Conservation (phyloP, 2,113 vertebrate species). For the Sminthopsis crassicaudata region DNA sequence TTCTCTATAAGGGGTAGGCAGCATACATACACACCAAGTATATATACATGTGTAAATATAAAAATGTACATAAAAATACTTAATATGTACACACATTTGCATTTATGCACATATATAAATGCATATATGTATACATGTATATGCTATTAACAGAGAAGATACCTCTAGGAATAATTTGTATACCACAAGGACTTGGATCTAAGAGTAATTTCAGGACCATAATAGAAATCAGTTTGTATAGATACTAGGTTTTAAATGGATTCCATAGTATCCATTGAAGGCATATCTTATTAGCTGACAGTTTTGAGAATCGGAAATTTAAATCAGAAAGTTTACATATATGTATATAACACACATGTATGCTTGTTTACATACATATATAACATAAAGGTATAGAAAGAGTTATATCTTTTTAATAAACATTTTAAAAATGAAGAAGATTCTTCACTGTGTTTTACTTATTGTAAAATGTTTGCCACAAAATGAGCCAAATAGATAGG, state of each 20-base stretch:
- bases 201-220: neutral
- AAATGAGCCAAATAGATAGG: constrained; percentile 54
- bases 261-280: neutral
- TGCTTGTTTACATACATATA: too few species aligned
- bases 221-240: fast-evolving
- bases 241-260: neutral
- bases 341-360: too few species aligned
- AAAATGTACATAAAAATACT: too few species aligned
- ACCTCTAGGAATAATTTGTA: neutral
- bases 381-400: too few species aligned
- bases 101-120: too few species aligned
- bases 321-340: neutral
- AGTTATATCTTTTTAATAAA: neutral
- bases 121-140: too few species aligned
- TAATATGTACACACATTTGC: too few species aligned
- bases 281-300: neutral
- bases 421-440: neutral
- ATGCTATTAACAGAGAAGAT: neutral
- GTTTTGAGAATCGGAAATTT: constrained; percentile 21
- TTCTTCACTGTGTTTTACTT: constrained; percentile 30
- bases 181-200: too few species aligned
- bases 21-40: neutral
- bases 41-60: too few species aligned
- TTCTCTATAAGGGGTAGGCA: neutral
- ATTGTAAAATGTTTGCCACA: constrained; percentile 24